A percentile compares a stretch with the other conserved stretches of the same genome.
Evolutionary conservation across 2,113 vertebrate species (phyloP).

Genomic region (Puma concolor): DNA sequence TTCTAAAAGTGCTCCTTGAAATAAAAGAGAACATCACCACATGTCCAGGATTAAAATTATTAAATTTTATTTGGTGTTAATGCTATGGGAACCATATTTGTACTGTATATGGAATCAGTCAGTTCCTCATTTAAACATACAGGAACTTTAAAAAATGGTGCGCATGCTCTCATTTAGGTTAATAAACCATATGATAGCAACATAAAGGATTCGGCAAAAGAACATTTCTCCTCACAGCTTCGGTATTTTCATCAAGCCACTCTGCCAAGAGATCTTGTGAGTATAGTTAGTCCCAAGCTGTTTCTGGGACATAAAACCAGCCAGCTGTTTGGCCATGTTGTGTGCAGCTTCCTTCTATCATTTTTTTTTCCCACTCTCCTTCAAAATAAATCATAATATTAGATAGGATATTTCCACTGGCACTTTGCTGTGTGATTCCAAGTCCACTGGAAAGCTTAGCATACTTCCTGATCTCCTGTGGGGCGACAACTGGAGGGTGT

Average conservation of each 20-base stretch:
- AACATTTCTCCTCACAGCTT: slow-evolving; percentile 79
- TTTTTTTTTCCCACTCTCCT: slow-evolving; percentile 31
- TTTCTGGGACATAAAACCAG: slow-evolving; percentile 70
- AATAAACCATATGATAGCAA: slow-evolving; percentile 62
- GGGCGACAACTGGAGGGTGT: slow-evolving; percentile 25
- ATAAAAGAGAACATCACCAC: not conserved
- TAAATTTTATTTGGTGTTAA: not conserved
- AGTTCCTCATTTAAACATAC: slow-evolving; percentile 16
- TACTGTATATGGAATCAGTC: not conserved
- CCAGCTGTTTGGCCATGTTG: slow-evolving; percentile 80
- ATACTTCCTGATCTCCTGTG: slow-evolving; percentile 53
- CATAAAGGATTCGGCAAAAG: slow-evolving; percentile 66
- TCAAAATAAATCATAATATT: slow-evolving; percentile 68
- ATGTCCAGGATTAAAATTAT: not conserved
- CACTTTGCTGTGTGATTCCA: not conserved
- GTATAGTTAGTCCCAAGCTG: slow-evolving; percentile 77
- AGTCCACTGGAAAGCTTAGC: not conserved
- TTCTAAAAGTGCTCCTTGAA: not conserved
- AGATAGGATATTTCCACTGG: slow-evolving; percentile 34
- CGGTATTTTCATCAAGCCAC: slow-evolving; percentile 75
- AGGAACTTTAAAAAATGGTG: slow-evolving; percentile 1
- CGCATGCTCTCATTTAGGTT: slow-evolving; percentile 62
- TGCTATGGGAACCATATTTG: not conserved
- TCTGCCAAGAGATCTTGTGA: slow-evolving; percentile 81
- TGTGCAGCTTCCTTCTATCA: slow-evolving; percentile 23